Evolutionary conservation across 2,888 invertebrate genomes (phyloP).

Genomic region (Arrhopalites spinosus): DNA sequence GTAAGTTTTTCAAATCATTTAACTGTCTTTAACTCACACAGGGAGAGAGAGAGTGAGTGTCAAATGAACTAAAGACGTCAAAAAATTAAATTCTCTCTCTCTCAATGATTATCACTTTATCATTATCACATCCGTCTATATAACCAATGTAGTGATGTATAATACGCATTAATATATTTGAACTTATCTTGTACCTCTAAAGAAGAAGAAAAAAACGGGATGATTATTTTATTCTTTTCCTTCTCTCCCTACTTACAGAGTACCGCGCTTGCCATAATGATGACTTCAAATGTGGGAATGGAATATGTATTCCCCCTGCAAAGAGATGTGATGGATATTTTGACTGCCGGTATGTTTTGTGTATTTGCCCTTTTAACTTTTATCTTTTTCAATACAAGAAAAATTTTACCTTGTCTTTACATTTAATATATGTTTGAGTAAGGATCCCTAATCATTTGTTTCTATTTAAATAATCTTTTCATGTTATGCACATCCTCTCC

Average conservation of each 20-base stretch:
- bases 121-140: no score
- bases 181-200: no score
- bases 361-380: not conserved
- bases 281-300: slow-evolving; percentile 83
- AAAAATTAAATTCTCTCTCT: not conserved
- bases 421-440: slow-evolving; percentile 46
- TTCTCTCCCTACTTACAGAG: slow-evolving; percentile 64
- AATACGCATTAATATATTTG: no score
- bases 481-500: no score
- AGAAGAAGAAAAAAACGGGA: not conserved
- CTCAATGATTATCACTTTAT: not conserved
- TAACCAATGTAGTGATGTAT: not conserved
- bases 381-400: no score
- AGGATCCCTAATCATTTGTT: not conserved
- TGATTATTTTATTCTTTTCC: slow-evolving; percentile 10
- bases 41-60: not conserved
- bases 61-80: not conserved
- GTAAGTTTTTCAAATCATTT: slow-evolving; percentile 61
- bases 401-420: slow-evolving; percentile 3
- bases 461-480: no score
- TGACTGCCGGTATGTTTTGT: slow-evolving; percentile 82
- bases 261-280: slow-evolving; percentile 85
- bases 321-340: slow-evolving; percentile 90
- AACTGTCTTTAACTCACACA: no score
- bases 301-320: slow-evolving; percentile 83